These are phyloP conservation scores for Buphagus erythrorhynchus DNA, from an alignment of 2,797 vertebrate species.

Conservation along the genomic window DNA sequence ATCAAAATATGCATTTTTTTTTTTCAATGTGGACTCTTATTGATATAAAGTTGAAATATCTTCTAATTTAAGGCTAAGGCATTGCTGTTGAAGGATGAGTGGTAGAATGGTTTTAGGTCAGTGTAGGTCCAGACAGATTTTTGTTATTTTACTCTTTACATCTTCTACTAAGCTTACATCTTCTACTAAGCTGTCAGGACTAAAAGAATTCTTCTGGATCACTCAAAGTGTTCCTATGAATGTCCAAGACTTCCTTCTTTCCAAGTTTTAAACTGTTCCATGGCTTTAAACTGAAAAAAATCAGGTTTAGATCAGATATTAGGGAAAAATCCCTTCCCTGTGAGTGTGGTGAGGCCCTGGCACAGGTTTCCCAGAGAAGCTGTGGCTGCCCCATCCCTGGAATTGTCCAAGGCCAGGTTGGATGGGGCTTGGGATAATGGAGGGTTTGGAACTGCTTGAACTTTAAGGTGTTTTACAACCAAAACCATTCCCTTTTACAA, in stretches of 20 bases:
- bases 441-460: not conserved
- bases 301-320: not conserved
- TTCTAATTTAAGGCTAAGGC: not conserved
- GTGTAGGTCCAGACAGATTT: not conserved
- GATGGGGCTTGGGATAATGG: fast-evolving
- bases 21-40: not conserved
- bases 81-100: not conserved
- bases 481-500: not conserved
- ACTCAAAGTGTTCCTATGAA: not conserved
- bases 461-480: not conserved
- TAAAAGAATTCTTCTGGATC: not conserved
- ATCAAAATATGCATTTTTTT: fast-evolving
- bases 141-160: not conserved
- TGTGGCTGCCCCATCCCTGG: not conserved
- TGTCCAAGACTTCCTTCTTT: not conserved
- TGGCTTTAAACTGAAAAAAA: not conserved
- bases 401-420: not conserved
- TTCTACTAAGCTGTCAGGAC: not conserved
- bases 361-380: fast-evolving
- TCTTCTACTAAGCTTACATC: not conserved
- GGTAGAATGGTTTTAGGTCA: not conserved
- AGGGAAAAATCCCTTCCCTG: not conserved
- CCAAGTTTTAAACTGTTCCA: not conserved
- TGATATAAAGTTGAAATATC: not conserved
- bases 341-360: not conserved